Percentiles rank a stretch among this genome's conserved stretches.
These are phyloP conservation scores for Chrysomela aeneicollis DNA, from an alignment of 2,888 invertebrate genomes.

Conservation along the genomic window DNA sequence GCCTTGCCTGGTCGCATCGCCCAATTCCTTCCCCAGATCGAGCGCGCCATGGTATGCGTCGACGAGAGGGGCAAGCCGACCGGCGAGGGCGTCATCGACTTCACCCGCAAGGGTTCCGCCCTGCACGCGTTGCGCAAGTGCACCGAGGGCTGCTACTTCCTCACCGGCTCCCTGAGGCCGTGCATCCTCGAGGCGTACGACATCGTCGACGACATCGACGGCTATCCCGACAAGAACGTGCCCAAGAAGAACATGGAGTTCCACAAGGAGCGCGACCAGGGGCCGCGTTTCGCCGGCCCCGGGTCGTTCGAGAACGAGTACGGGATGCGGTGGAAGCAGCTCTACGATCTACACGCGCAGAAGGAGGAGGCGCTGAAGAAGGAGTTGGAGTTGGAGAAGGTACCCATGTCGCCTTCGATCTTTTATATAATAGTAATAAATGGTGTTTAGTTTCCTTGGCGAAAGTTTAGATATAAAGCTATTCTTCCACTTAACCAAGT, in stretches of 20 bases:
- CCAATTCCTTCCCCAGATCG: conserved; percentile 57
- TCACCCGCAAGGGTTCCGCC: conserved; percentile 90
- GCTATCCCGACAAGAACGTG: conserved; percentile 79
- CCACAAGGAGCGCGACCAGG: conserved; percentile 77
- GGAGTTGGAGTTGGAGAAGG: conserved; percentile 89
- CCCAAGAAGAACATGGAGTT: conserved; percentile 80
- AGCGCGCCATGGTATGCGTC: conserved; percentile 91
- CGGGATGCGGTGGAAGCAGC: conserved; percentile 95
- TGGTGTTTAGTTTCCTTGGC: too few species aligned
- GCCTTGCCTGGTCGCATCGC: neutral
- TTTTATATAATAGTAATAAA: too few species aligned
- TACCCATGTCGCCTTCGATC: too few species aligned
- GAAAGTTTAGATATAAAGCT: too few species aligned
- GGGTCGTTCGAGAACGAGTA: conserved; percentile 95
- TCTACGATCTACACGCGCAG: conserved; percentile 90
- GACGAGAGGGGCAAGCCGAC: conserved; percentile 97
- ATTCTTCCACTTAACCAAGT: too few species aligned
- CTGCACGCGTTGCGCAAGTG: conserved; percentile 88
- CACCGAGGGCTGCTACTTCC: conserved; percentile 90
- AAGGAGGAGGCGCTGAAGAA: conserved; percentile 89
- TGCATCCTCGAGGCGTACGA: conserved; percentile 93
- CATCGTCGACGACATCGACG: conserved; percentile 91
- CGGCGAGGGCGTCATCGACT: conserved; percentile 98
- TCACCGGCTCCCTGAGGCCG: conserved; percentile 84
- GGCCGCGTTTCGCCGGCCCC: conserved; percentile 89